These are phyloP conservation scores for Hirtodrosophila alboralis DNA, from an alignment of 2,888 invertebrate species.

Conservation along the genomic window DNA sequence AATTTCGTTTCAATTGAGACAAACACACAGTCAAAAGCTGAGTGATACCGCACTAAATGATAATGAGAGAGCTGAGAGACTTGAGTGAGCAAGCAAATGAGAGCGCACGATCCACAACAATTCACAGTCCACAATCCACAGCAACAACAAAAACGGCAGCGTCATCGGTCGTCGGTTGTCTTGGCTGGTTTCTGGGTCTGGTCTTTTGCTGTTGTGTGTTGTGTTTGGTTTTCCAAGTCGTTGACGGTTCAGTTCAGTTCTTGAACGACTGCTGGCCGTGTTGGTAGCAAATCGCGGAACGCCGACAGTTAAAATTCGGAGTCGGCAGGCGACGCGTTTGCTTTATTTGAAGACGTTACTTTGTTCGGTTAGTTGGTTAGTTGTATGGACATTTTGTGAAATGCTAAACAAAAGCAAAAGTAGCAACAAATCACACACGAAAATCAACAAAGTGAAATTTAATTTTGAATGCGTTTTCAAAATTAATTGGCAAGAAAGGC, in stretches of 20 bases:
- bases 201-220: constrained; percentile 40
- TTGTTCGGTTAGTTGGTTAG: constrained; percentile 36
- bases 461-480: constrained; percentile 43
- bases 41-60: constrained; percentile 26
- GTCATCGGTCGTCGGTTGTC: constrained; percentile 23
- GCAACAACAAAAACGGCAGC: constrained; percentile 9
- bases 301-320: constrained; percentile 22
- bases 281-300: constrained; percentile 60
- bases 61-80: constrained; percentile 39
- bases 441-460: constrained; percentile 61
- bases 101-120: constrained; percentile 51
- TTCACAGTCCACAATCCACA: constrained; percentile 35
- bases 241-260: constrained; percentile 61
- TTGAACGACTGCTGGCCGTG: constrained; percentile 77
- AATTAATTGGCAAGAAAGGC: constrained; percentile 54
- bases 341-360: constrained; percentile 50
- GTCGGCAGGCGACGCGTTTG: constrained; percentile 41
- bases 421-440: constrained; percentile 27
- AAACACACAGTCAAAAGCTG: constrained; percentile 44
- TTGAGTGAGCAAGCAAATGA: constrained; percentile 5
- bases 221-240: constrained; percentile 48
- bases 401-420: constrained; percentile 41
- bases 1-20: constrained; percentile 46
- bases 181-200: constrained; percentile 27
- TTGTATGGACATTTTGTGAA: constrained; percentile 53